Base-by-base conservation (phyloP, 1,140 invertebrate genomes). In the Adelges cooleyi region DNA sequence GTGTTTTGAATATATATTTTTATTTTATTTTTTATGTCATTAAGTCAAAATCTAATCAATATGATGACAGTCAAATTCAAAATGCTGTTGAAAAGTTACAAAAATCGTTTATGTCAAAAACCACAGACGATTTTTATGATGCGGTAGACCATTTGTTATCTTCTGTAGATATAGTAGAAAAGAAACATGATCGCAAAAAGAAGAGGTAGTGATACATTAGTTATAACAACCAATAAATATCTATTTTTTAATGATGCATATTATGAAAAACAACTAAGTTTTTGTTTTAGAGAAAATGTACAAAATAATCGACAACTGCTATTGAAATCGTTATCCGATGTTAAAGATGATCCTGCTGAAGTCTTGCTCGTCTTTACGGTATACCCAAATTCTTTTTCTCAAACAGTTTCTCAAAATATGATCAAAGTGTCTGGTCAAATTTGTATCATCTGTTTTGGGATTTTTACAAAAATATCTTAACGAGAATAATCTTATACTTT, bases 381-480 rank as follows among this genome's bases (percentile, higher is more conserved):
- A n/a, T n/a, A n/a, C n/a, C n/a, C 79, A 93, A 46, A 78, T 94
- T 25, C 79, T 95, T 20, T 95, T 95, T n/a, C n/a, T 71, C 90
- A 89, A 20, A 80, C 82, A 10, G 77, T 84, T 0, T 90, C 87
- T 13, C 84, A 90, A 71, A 82, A 76, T 69, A 89, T 93, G 75
- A 70, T 98, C 15, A 90, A 96, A 73, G 89, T 89, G 11, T 94
- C 92, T 23, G 93, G 93, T 0, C n/a, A 84, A 90, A 74, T 91
- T 92, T 76, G 89, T 97, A 3, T 85, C 90, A 0, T 78, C 82
- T 20, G 82, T 97, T 67, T 76, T 96, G 20, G 70, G 76, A 2
- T 87, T 83, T 74, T 78, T 97, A 13, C 82, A 86, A 67, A 75
- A 78, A 22, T 80, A 84, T 66, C 73, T 95, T 25, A 80, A 80